Conservation (phyloP, 2,113 vertebrate genomes). For the Odocoileus hemionus region DNA sequence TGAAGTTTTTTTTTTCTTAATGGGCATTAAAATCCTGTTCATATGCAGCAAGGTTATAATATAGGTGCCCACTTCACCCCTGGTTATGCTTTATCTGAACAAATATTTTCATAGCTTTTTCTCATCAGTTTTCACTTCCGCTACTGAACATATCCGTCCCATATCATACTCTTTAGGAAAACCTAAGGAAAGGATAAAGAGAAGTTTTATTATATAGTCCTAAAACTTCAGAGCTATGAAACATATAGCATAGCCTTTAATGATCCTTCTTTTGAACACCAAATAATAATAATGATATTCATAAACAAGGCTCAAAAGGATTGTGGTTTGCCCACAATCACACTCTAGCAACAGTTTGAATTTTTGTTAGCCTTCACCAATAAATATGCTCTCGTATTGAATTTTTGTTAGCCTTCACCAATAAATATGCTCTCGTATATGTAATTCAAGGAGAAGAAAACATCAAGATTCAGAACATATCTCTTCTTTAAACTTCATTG, state of each 20-base stretch:
- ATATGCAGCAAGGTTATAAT: background rate
- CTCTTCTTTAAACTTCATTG: background rate
- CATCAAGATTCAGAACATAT: background rate
- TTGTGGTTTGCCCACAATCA: background rate
- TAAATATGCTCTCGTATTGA: background rate
- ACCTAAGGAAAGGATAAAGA: background rate
- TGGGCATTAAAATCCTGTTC: background rate
- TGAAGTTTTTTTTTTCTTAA: background rate
- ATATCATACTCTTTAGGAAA: background rate
- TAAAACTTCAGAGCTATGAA: background rate
- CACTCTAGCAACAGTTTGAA: background rate
- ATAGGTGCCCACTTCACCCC: background rate
- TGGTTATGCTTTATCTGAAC: background rate
- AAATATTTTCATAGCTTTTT: constrained; percentile 36
- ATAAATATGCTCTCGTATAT: background rate
- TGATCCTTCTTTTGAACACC: background rate
- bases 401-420: background rate
- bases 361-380: background rate
- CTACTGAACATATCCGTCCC: background rate
- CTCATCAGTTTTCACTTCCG: background rate
- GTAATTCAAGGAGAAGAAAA: background rate
- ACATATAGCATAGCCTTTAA: background rate
- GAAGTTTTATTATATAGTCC: background rate
- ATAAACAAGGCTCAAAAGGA: background rate
- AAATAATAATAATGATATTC: background rate